Conservation (phyloP, 2,888 invertebrate species). For the Schizaphis graminum region DNA sequence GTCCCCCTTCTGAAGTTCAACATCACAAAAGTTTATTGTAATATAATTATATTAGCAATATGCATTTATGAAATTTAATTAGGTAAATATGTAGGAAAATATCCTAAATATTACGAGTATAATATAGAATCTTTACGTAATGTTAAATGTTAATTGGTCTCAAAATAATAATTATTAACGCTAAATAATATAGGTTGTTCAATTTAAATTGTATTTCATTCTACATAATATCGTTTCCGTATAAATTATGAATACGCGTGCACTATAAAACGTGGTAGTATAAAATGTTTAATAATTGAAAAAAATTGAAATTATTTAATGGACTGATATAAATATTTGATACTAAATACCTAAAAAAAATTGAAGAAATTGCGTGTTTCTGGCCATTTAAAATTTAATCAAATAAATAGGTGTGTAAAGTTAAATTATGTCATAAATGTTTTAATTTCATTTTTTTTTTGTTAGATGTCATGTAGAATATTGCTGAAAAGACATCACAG, state of each 20-base stretch:
- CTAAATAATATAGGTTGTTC: background rate
- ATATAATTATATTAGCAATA: too few species aligned
- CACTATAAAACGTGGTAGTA: background rate
- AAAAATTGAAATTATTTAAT: background rate
- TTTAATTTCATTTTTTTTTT: background rate
- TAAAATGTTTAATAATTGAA: background rate
- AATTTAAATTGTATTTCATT: background rate
- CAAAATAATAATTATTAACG: background rate
- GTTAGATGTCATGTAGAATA: background rate
- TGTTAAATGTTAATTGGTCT: background rate
- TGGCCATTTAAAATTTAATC: background rate
- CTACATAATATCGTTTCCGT: background rate
- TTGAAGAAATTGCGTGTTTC: background rate
- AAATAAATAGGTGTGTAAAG: background rate
- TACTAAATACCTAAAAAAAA: too few species aligned
- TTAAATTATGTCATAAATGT: background rate
- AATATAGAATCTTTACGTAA: background rate
- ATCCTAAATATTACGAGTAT: background rate
- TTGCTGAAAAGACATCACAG: background rate
- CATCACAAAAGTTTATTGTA: too few species aligned
- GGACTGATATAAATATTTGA: background rate
- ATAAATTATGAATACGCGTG: background rate
- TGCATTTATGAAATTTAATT: too few species aligned
- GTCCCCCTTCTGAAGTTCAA: too few species aligned
- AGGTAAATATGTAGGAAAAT: background rate